Evolutionary conservation across 2,113 vertebrate genomes (phyloP).

Genomic region (Gambusia affinis): DNA sequence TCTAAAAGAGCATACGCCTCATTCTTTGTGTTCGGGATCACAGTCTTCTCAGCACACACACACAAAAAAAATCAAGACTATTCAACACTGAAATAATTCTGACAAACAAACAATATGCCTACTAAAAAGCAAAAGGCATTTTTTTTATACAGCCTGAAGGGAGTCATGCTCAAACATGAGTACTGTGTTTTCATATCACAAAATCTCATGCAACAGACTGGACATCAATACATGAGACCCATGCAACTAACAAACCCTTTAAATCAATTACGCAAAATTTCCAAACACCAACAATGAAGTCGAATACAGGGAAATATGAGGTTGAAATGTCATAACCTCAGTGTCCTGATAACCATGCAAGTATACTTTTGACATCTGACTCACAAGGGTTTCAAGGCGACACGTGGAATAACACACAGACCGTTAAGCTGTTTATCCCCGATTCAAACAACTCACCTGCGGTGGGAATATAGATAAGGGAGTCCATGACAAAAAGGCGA

Average conservation of each 20-base stretch:
- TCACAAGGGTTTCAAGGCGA: slow-evolving; percentile 56
- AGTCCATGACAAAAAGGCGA: slow-evolving; percentile 96
- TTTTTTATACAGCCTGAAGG: slow-evolving; percentile 30
- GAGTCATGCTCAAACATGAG: slow-evolving; percentile 61
- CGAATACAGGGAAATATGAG: background rate
- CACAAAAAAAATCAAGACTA: no score
- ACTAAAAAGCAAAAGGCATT: background rate
- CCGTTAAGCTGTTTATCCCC: slow-evolving; percentile 77
- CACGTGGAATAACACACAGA: slow-evolving; percentile 51
- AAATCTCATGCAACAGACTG: slow-evolving; percentile 67
- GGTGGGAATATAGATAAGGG: slow-evolving; percentile 89
- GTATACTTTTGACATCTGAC: slow-evolving; percentile 40
- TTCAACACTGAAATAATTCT: background rate
- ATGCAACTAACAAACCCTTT: slow-evolving; percentile 60
- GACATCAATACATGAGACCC: slow-evolving; percentile 39
- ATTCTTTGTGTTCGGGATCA: background rate
- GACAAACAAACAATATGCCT: background rate
- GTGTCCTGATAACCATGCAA: slow-evolving; percentile 70
- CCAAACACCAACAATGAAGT: slow-evolving; percentile 19
- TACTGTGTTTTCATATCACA: slow-evolving; percentile 37
- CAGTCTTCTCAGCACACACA: no score
- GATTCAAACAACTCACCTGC: slow-evolving; percentile 91
- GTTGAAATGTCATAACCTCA: slow-evolving; percentile 1
- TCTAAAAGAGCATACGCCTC: slow-evolving; percentile 4
- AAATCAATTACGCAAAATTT: slow-evolving; percentile 12